phyloP scores from a whole-genome alignment of 2,888 invertebrate genomes.

The Lacanobia wlatinum region DNA sequence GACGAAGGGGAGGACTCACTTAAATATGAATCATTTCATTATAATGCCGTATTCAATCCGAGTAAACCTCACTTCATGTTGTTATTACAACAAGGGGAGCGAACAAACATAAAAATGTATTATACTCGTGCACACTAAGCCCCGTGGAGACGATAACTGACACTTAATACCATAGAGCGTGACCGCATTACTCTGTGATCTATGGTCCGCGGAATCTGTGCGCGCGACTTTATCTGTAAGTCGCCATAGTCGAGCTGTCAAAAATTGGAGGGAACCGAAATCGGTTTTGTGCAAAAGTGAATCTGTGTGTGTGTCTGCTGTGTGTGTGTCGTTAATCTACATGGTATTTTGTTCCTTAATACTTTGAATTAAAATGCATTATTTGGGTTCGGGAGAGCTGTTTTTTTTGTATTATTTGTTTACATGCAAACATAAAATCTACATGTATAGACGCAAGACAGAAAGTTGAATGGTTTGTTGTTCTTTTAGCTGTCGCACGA shows the following conservation, averaged over 20 bases:
- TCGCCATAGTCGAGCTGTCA: conserved; percentile 79
- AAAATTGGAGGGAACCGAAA: conserved; percentile 81
- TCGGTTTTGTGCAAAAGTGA: conserved; percentile 74
- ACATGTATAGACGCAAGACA: conserved; percentile 68
- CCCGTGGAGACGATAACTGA: conserved; percentile 90
- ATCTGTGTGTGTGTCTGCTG: too few species aligned
- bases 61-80: conserved; percentile 90
- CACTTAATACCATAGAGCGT: conserved; percentile 90
- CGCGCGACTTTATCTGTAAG: conserved; percentile 83
- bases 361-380: conserved; percentile 71
- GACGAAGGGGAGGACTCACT: conserved; percentile 89
- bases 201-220: conserved; percentile 85
- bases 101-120: conserved; percentile 87
- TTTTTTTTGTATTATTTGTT: conserved; percentile 51
- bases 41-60: conserved; percentile 91
- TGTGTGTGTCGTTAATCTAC: conserved; percentile 51
- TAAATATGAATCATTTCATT: conserved; percentile 91
- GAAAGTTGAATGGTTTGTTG: conserved; percentile 75
- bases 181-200: conserved; percentile 90
- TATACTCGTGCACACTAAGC: conserved; percentile 82
- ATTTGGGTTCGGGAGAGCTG: conserved; percentile 67
- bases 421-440: conserved; percentile 64
- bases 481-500: conserved; percentile 56
- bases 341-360: conserved; percentile 72
- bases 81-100: conserved; percentile 89